Conservation (phyloP, 2,113 vertebrate genomes). For the Promerops cafer region DNA sequence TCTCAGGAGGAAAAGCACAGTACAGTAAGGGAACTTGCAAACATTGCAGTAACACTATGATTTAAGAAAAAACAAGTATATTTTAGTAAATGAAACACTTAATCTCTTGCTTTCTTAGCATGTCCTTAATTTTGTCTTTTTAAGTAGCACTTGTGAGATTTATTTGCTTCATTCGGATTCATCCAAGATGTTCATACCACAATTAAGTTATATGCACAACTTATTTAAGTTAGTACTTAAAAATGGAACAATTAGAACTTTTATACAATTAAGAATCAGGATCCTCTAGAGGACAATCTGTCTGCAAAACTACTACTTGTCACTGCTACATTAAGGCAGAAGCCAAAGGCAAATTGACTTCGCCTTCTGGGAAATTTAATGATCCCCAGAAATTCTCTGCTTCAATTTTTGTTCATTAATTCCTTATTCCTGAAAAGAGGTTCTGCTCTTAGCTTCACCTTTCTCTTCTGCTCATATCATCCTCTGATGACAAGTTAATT, state of each 20-base stretch:
- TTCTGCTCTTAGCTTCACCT: background rate
- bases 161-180: background rate
- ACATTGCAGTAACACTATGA: background rate
- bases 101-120: background rate
- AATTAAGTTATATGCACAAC: conserved; percentile 5
- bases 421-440: background rate
- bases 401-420: conserved; percentile 26
- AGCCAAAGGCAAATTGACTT: conserved; percentile 43
- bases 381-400: conserved; percentile 43
- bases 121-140: background rate
- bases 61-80: background rate
- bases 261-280: conserved; percentile 56
- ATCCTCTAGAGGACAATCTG: conserved; percentile 30
- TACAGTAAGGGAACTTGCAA: background rate
- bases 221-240: conserved; percentile 47
- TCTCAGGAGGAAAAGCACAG: background rate
- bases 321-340: conserved; percentile 37
- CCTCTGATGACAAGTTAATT: background rate
- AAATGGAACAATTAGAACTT: conserved; percentile 56
- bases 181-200: background rate
- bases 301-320: conserved; percentile 50
- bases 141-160: background rate
- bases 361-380: conserved; percentile 49
- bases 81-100: background rate
- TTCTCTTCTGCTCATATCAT: background rate